These are phyloP conservation scores for Callipepla californica DNA, from an alignment of 2,113 vertebrate genomes.

Conservation along the genomic window DNA sequence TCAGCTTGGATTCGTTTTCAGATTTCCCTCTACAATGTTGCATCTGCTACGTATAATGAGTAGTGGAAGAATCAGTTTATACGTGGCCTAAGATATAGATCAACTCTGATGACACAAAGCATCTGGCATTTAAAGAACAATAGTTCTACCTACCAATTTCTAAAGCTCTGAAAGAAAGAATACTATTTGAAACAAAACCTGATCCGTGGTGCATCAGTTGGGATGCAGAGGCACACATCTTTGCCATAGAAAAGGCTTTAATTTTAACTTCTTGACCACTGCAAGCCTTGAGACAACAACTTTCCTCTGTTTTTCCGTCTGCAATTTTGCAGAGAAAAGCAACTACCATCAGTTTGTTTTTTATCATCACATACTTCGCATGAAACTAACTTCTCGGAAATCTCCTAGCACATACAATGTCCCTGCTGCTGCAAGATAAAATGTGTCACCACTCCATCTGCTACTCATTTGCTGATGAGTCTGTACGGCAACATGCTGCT, in stretches of 20 bases:
- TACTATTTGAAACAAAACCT: background rate
- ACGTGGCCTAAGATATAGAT: background rate
- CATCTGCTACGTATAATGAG: background rate
- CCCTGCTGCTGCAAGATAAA: conserved; percentile 69
- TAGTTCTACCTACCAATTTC: background rate
- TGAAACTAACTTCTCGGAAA: conserved; percentile 38
- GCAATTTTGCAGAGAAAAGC: conserved; percentile 30
- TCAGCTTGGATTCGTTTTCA: background rate
- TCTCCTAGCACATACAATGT: conserved; percentile 50
- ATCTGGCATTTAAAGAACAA: background rate
- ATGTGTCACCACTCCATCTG: conserved; percentile 75
- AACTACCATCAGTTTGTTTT: background rate
- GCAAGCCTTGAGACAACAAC: conserved; percentile 28
- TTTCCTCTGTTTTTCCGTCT: conserved; percentile 63
- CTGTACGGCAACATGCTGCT: conserved; percentile 19
- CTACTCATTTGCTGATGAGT: conserved; percentile 59
- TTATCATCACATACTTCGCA: conserved; percentile 20
- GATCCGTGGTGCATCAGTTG: background rate
- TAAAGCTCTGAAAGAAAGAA: background rate
- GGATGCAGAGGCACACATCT: background rate
- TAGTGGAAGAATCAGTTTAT: background rate
- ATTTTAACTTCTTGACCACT: conserved; percentile 55
- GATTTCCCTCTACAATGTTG: background rate
- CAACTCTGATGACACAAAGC: background rate
- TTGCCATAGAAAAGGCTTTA: conserved; percentile 2